phyloP scores from a whole-genome alignment of 1,140 invertebrate species.

The Alviniconcha marisindica region DNA sequence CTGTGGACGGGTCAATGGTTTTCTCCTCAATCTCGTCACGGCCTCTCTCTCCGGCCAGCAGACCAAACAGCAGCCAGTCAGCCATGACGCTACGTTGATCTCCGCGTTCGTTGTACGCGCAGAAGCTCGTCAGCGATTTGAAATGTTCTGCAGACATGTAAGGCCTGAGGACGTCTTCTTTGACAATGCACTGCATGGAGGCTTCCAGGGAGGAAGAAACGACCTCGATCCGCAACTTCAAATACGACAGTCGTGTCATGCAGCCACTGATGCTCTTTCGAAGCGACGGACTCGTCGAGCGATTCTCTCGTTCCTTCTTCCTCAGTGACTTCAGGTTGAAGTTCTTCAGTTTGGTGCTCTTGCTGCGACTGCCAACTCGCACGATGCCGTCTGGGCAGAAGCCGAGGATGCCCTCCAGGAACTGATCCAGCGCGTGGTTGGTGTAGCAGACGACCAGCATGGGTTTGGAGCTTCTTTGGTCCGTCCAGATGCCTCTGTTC shows the following conservation, averaged over 20 bases:
- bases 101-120: background rate
- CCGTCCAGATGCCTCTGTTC: conserved; percentile 56
- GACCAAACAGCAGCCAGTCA: background rate
- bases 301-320: conserved; percentile 33
- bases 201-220: background rate
- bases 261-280: conserved; percentile 47
- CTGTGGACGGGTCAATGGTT: no score
- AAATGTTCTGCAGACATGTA: conserved; percentile 16
- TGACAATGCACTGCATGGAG: background rate
- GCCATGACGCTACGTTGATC: background rate
- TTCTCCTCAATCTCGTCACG: background rate
- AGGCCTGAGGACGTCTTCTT: background rate
- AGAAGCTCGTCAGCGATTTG: conserved; percentile 1
- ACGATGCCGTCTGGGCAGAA: conserved; percentile 70
- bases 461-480: conserved; percentile 68
- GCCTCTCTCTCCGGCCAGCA: no score
- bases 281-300: conserved; percentile 79
- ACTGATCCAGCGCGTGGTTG: conserved; percentile 93
- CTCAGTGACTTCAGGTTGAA: conserved; percentile 50
- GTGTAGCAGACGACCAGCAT: conserved; percentile 90
- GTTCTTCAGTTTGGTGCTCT: conserved; percentile 70
- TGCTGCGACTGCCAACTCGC: conserved; percentile 86
- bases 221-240: background rate
- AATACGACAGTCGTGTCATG: background rate
- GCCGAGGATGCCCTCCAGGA: conserved; percentile 83